Evolutionary conservation across 2,113 vertebrate genomes (phyloP).

Genomic region (Malurus elegans): DNA sequence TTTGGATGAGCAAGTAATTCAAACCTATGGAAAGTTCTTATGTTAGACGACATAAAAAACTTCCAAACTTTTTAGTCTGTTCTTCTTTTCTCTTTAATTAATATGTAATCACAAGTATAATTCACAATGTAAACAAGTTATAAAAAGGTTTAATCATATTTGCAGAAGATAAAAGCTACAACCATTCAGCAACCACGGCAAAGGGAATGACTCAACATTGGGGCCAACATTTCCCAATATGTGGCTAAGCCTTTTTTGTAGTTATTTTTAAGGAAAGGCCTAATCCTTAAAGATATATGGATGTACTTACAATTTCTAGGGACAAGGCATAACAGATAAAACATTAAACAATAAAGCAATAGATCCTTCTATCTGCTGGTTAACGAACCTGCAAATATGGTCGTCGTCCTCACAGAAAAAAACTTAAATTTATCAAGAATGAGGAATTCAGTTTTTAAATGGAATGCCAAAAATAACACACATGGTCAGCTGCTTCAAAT

Average conservation of each 20-base stretch:
- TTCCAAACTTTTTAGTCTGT: neutral
- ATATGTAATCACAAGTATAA: constrained; percentile 2
- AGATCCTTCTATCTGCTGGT: neutral
- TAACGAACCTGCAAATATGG: neutral
- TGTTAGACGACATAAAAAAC: neutral
- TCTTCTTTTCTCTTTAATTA: neutral
- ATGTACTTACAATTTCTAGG: neutral
- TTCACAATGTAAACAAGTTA: neutral
- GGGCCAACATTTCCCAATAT: neutral
- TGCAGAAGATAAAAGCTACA: neutral
- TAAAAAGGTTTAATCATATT: neutral
- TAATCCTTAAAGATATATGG: neutral
- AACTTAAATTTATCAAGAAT: neutral
- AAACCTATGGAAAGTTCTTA: neutral
- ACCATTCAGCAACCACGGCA: neutral
- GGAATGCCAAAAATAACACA: neutral
- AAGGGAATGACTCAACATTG: neutral
- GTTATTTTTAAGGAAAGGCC: neutral
- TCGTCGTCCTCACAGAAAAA: neutral
- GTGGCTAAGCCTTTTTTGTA: neutral
- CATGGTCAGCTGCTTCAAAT: neutral
- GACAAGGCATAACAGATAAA: neutral
- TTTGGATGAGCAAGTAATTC: neutral
- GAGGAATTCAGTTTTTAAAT: neutral
- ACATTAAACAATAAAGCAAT: neutral